A percentile compares a stretch with the other conserved stretches of the same genome.
These are phyloP conservation scores for Phrynocephalus vlangalii DNA, from an alignment of 2,797 vertebrate species.

Conservation along the genomic window DNA sequence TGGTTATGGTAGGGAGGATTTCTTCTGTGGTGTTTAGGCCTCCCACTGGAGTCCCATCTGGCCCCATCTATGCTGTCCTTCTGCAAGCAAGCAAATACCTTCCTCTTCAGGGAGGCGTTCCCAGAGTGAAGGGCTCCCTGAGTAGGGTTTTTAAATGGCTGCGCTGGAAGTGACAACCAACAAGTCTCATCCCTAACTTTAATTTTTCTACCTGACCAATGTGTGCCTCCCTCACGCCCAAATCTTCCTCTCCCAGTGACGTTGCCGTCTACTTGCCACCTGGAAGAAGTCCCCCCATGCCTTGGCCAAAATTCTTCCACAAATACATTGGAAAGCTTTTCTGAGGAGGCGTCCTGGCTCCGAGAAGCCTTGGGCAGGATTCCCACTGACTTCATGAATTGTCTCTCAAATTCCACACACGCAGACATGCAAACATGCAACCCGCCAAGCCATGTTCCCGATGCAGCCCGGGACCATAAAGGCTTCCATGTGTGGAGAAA, in stretches of 20 bases:
- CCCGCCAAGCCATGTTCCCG: background rate
- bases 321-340: background rate
- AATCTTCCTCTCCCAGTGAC: background rate
- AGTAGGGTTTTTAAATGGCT: too few species aligned
- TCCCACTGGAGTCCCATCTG: too few species aligned
- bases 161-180: too few species aligned
- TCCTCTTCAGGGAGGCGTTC: too few species aligned
- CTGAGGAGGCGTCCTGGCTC: background rate
- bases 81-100: too few species aligned
- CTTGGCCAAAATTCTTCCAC: background rate
- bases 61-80: too few species aligned
- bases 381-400: background rate
- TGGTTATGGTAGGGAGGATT: too few species aligned
- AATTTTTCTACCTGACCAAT: too few species aligned
- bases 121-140: too few species aligned
- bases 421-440: background rate
- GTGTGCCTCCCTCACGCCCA: accelerated
- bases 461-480: background rate
- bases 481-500: conserved; percentile 33
- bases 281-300: background rate
- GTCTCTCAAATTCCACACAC: background rate
- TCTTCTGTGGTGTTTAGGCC: too few species aligned
- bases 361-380: conserved; percentile 1
- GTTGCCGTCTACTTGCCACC: background rate
- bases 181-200: background rate